Evolutionary conservation across 92 coral and sea anemone species (phyloP).

Genomic region (Phenganax subtilis): DNA sequence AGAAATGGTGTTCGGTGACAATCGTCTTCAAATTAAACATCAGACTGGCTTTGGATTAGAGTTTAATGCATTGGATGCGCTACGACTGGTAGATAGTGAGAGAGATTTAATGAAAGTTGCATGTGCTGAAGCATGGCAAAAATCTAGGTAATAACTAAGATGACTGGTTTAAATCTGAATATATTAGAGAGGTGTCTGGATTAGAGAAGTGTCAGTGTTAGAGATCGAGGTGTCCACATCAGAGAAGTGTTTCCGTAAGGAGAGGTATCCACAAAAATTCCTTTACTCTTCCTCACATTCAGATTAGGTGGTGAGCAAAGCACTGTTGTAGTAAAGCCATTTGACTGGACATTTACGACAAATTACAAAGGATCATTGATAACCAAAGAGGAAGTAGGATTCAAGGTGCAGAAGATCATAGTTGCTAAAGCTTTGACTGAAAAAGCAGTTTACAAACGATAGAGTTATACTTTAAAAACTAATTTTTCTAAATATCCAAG

Average conservation of each 20-base stretch:
- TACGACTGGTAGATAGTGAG: constrained; percentile 71
- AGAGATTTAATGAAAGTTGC: constrained; percentile 94
- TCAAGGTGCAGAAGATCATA: constrained; percentile 52
- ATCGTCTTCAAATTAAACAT: constrained; percentile 64
- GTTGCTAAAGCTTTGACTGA: neutral
- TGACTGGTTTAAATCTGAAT: too few species aligned
- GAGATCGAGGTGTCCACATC: too few species aligned
- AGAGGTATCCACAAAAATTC: too few species aligned
- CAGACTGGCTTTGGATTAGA: constrained; percentile 84
- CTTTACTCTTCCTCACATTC: neutral
- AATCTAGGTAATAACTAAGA: constrained; percentile 55
- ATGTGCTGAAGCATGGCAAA: constrained; percentile 92
- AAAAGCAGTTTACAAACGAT: neutral
- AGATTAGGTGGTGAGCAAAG: constrained; percentile 84
- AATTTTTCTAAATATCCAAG: constrained; percentile 29
- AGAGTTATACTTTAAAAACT: neutral
- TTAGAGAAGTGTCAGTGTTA: too few species aligned
- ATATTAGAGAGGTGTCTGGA: too few species aligned
- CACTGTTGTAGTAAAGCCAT: constrained; percentile 80
- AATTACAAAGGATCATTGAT: constrained; percentile 84
- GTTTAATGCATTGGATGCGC: constrained; percentile 90
- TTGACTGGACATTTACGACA: constrained; percentile 97
- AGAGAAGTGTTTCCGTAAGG: too few species aligned
- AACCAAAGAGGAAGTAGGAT: constrained; percentile 38
- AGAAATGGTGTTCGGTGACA: constrained; percentile 97